phyloP scores from a whole-genome alignment of 1,140 invertebrate genomes.

The Radopholus similis region DNA sequence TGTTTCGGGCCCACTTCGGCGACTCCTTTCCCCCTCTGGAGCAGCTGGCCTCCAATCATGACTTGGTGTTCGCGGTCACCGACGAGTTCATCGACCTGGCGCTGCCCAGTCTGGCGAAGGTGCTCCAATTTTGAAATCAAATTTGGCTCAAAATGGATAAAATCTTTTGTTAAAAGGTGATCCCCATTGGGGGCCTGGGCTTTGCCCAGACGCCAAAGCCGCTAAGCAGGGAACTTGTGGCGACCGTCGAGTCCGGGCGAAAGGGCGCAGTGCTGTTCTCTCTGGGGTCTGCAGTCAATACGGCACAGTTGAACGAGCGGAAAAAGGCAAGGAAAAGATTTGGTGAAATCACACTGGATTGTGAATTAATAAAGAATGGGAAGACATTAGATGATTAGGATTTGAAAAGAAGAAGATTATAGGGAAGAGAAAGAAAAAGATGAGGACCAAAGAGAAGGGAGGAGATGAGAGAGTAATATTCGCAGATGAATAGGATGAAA shows the following conservation, averaged over 20 bases:
- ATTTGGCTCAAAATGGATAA: background rate
- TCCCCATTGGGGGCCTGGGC: constrained; percentile 14
- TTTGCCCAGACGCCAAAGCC: constrained; percentile 13
- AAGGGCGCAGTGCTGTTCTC: constrained; percentile 35
- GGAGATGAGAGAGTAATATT: too few relatives aligned
- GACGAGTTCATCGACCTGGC: constrained; percentile 42
- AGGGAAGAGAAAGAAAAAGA: too few relatives aligned
- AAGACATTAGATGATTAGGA: too few relatives aligned
- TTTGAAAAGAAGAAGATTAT: too few relatives aligned
- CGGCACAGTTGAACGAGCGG: constrained; percentile 7
- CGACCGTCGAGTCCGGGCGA: constrained; percentile 16
- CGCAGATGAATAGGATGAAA: too few relatives aligned
- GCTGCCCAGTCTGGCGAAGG: constrained; percentile 26
- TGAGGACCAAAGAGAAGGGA: too few relatives aligned
- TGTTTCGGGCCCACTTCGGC: constrained; percentile 29
- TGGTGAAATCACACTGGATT: too few relatives aligned
- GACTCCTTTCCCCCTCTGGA: constrained; percentile 33
- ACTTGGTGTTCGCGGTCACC: constrained; percentile 25
- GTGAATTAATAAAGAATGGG: too few relatives aligned
- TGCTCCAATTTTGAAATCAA: background rate
- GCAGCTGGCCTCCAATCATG: constrained; percentile 14
- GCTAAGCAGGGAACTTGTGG: constrained; percentile 10
- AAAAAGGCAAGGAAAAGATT: too few relatives aligned
- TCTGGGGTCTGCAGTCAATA: constrained; percentile 29
- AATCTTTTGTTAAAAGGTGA: constrained; percentile 2